Percentiles rank a stretch among this genome's conserved stretches.
Conservation (phyloP, 2,797 vertebrate genomes). For the Moxostoma hubbsi region DNA sequence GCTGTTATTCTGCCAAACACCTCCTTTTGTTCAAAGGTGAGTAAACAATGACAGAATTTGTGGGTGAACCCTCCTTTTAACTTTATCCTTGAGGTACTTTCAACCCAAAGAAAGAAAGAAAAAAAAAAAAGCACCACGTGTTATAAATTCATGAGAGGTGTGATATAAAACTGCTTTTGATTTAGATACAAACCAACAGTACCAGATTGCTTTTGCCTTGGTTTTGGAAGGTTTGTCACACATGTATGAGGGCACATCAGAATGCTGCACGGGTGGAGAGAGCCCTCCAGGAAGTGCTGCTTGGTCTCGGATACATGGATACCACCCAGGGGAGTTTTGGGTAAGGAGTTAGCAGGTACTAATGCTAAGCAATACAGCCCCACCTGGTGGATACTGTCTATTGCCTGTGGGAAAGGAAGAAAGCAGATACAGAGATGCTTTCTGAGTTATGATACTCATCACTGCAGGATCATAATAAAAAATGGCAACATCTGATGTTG, state of each 20-base stretch:
- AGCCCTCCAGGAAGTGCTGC: slow-evolving; percentile 95
- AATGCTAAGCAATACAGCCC: slow-evolving; percentile 98
- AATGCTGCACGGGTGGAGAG: slow-evolving; percentile 96
- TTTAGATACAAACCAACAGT: not conserved
- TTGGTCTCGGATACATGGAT: slow-evolving; percentile 97
- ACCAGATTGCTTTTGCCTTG: slow-evolving; percentile 91
- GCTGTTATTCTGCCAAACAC: no score
- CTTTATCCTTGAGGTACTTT: no score
- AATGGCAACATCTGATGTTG: not conserved
- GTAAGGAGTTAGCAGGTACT: slow-evolving; percentile 96
- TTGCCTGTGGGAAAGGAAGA: slow-evolving; percentile 77
- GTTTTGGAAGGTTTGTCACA: slow-evolving; percentile 96
- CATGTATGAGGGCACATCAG: slow-evolving; percentile 98
- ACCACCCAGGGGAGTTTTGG: slow-evolving; percentile 95
- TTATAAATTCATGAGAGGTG: not conserved
- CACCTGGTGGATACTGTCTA: slow-evolving; percentile 98
- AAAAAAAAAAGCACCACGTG: no score
- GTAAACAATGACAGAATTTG: no score
- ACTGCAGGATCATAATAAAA: not conserved
- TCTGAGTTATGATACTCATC: not conserved
- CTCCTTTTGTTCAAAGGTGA: no score
- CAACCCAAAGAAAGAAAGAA: no score
- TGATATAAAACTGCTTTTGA: not conserved
- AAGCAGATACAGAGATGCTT: not conserved
- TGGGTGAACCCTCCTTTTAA: no score